These are phyloP conservation scores for Plagodis pulveraria DNA, from an alignment of 2,888 invertebrate species.

Conservation along the genomic window DNA sequence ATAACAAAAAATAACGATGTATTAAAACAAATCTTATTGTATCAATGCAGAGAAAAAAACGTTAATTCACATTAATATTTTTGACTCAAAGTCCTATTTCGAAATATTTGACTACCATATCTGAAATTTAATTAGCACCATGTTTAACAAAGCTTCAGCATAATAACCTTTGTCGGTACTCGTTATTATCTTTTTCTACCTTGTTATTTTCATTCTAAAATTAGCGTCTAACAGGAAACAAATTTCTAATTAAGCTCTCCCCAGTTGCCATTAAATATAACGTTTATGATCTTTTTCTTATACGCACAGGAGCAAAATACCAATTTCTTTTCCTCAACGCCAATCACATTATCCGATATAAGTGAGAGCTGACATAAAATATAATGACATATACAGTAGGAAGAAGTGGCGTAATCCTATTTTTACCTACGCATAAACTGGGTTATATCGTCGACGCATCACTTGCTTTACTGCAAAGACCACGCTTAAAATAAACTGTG, in stretches of 20 bases:
- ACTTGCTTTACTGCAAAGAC: conserved; percentile 40
- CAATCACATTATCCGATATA: conserved; percentile 27
- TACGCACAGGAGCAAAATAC: conserved; percentile 13
- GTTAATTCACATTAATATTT: too few species aligned
- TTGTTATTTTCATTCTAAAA: too few species aligned
- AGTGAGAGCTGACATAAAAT: conserved; percentile 22
- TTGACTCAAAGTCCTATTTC: too few species aligned
- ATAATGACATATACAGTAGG: conserved; percentile 31
- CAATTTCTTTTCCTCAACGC: conserved; percentile 23
- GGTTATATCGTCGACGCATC: conserved; percentile 46
- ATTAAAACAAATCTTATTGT: too few species aligned
- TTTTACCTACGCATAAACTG: conserved; percentile 43
- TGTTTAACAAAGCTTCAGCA: too few species aligned
- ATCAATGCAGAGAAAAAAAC: too few species aligned
- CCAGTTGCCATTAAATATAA: conserved; percentile 18
- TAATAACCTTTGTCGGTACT: too few species aligned
- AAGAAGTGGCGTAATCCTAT: conserved; percentile 37
- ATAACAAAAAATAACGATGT: too few species aligned
- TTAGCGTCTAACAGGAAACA: not conserved
- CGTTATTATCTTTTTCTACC: too few species aligned
- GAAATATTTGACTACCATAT: too few species aligned
- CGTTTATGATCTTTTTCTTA: conserved; percentile 14
- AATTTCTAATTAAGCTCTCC: conserved; percentile 1
- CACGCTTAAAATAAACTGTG: conserved; percentile 48
- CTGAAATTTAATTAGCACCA: too few species aligned